Evolutionary conservation across 1,140 invertebrate species (phyloP), one percentile per base, ranked within the genome.

Genomic region (Limonius californicus): DNA sequence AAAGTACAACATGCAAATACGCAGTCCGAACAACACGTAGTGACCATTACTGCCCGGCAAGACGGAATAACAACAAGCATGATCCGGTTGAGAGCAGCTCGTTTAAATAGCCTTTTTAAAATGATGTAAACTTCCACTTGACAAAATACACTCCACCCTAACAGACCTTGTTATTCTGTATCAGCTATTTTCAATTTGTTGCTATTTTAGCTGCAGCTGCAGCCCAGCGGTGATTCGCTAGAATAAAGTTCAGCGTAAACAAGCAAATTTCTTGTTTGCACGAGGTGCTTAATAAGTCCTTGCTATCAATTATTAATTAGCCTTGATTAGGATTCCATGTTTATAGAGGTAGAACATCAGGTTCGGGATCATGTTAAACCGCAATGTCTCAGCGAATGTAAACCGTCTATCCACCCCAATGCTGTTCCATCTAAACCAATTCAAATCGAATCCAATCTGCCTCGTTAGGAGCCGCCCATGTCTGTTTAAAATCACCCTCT

Each of bases 401-500:
- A 59, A 66, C 64, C 64, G 30, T 67, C 66, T 66, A 67, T 72
- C 70, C 70, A 67, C 67, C 69, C 69, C 65, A 72, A 69, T 62
- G 70, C 64, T 72, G 72, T 72, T 72, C 70, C 72, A 72, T 73
- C 68, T 71, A 73, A 71, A 72, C 71, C 71, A 68, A 73, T 74
- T 74, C 71, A 73, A 74, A 71, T 72, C 71, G 63, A 71, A 74
- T 73, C 70, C 68, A 74, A 73, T 74, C 70, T 66, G 59, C 54
- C 72, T 74, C 72, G 72, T 74, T 73, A 73, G 71, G 54, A 53
- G 68, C 71, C 71, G 66, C 72, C 67, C 72, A 65, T 68, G 61
- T 65, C 63, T 71, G 69, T 74, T 74, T 71, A 71, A 74, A 72
- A 50, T 70, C 68, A 64, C 62, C 68, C 70, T 55, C 62, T 50